Evolutionary conservation across 1,140 invertebrate genomes (phyloP).

Genomic region (Drosophila bocki): DNA sequence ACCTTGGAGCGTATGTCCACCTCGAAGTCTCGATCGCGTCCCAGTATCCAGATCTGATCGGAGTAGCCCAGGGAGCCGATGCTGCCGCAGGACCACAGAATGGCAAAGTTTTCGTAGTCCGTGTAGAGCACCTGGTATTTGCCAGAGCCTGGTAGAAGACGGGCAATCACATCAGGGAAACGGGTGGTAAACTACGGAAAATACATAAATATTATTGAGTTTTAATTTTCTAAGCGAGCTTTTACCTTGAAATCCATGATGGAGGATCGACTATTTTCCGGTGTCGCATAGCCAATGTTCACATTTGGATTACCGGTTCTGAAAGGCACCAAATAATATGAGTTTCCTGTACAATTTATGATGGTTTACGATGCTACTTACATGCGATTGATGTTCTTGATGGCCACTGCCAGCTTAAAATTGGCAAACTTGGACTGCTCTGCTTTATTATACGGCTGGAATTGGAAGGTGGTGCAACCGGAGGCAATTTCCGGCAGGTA

Average conservation of each 20-base stretch:
- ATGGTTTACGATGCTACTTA: slow-evolving; percentile 72
- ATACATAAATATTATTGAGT: neutral
- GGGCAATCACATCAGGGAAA: slow-evolving; percentile 88
- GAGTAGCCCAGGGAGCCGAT: slow-evolving; percentile 85
- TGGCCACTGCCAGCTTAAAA: slow-evolving; percentile 86
- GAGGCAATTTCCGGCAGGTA: slow-evolving; percentile 89
- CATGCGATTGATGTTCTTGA: slow-evolving; percentile 88
- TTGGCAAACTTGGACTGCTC: slow-evolving; percentile 79
- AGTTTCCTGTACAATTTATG: too few relatives aligned
- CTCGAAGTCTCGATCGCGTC: slow-evolving; percentile 87
- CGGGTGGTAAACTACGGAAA: slow-evolving; percentile 87
- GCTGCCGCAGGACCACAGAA: slow-evolving; percentile 90
- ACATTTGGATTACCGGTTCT: slow-evolving; percentile 82
- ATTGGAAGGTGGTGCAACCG: slow-evolving; percentile 88
- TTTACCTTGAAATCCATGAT: slow-evolving; percentile 85
- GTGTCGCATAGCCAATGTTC: slow-evolving; percentile 78
- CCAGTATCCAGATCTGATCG: slow-evolving; percentile 89
- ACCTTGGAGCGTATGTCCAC: slow-evolving; percentile 87
- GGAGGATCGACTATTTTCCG: slow-evolving; percentile 78
- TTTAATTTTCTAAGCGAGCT: too few relatives aligned
- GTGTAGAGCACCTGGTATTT: slow-evolving; percentile 89
- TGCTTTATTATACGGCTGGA: slow-evolving; percentile 85
- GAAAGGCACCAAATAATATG: neutral
- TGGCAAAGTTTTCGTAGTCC: slow-evolving; percentile 89
- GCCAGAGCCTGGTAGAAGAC: slow-evolving; percentile 89